phyloP scores from a whole-genome alignment of 2,113 vertebrate genomes.

The Pomatostomus ruficeps region DNA sequence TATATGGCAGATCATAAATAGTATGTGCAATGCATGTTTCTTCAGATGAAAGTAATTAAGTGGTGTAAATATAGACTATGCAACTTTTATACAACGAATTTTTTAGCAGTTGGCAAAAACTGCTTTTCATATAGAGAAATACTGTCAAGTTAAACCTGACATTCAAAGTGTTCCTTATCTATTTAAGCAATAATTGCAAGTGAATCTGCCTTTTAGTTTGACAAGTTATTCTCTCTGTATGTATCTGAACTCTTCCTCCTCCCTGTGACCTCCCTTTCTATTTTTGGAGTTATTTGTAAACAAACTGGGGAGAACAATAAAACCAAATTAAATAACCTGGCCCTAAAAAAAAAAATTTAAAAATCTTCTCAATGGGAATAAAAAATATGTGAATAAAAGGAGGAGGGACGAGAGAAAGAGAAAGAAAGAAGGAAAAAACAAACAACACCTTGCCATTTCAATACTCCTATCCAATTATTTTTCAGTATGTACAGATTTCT shows the following conservation, averaged over 20 bases:
- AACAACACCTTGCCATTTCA: not conserved
- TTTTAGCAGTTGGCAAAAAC: not conserved
- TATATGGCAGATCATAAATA: not conserved
- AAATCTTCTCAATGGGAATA: not conserved
- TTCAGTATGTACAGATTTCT: not conserved
- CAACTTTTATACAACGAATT: conserved; percentile 21
- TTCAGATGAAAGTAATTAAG: not conserved
- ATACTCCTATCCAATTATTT: not conserved
- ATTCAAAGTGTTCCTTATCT: conserved; percentile 29
- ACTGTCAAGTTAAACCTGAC: not conserved
- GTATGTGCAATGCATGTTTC: conserved; percentile 7
- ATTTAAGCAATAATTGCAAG: not conserved
- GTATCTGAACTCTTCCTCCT: not conserved
- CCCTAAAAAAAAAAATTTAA: not conserved
- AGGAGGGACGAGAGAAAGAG: not conserved
- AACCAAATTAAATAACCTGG: not conserved
- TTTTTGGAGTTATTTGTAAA: not conserved
- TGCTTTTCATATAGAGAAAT: not conserved
- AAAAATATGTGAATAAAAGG: not conserved
- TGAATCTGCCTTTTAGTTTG: not conserved
- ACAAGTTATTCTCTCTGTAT: not conserved
- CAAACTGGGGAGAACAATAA: not conserved
- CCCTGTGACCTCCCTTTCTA: not conserved
- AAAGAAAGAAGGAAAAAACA: not conserved
- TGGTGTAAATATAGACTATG: conserved; percentile 25